phyloP scores from a whole-genome alignment of 2,113 vertebrate genomes.

The human region GRCh38 chr11:101919501-101920000 shows the following conservation, averaged over 20 bases:
- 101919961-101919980: neutral
- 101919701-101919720: neutral
- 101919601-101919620: neutral
- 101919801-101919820: neutral
- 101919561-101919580: neutral
- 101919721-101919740: neutral
- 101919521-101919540: neutral
- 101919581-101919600: conserved; percentile 2
- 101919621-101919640: neutral
- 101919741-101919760: conserved; percentile 16
- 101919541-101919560: conserved; percentile 21
- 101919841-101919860: neutral
- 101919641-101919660: neutral
- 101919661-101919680: neutral
- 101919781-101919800: neutral
- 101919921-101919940: neutral
- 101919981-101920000: neutral
- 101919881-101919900: neutral
- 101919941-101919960: neutral
- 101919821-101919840: neutral
- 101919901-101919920: neutral
- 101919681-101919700: neutral
- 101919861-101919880: neutral
- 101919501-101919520: neutral
- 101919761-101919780: neutral